Conservation (phyloP, 1,140 invertebrate genomes). For the Drosophila jambulina region DNA sequence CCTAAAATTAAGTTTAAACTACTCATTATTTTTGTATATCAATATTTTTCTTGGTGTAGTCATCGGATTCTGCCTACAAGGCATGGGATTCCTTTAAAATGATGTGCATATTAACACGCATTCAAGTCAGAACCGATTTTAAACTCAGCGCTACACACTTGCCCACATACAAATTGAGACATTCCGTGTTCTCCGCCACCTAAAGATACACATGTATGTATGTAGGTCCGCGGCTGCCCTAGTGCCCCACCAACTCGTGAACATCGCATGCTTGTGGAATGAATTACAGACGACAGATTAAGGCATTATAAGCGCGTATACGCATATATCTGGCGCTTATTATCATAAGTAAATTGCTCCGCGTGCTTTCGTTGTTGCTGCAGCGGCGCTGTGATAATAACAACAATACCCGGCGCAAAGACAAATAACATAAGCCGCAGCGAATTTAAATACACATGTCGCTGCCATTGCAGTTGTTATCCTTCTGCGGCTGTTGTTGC, state of each 20-base stretch:
- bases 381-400: constrained; percentile 56
- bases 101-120: not conserved
- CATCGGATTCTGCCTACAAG: not conserved
- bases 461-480: constrained; percentile 68
- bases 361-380: constrained; percentile 26
- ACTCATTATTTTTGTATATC: too few species aligned
- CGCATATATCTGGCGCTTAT: constrained; percentile 34
- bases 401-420: constrained; percentile 54
- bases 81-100: not conserved
- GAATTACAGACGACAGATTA: constrained; percentile 29
- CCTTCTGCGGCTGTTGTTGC: constrained; percentile 26
- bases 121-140: too few species aligned
- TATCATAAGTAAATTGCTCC: constrained; percentile 48
- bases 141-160: not conserved
- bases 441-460: constrained; percentile 81
- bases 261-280: constrained; percentile 1
- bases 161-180: not conserved
- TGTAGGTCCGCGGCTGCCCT: not conserved
- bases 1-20: too few species aligned
- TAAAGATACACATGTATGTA: not conserved
- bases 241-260: not conserved
- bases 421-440: constrained; percentile 79
- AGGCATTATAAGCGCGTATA: constrained; percentile 25
- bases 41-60: not conserved
- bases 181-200: not conserved